Conservation (phyloP, 1,140 invertebrate species). For the Heliconius congener region DNA sequence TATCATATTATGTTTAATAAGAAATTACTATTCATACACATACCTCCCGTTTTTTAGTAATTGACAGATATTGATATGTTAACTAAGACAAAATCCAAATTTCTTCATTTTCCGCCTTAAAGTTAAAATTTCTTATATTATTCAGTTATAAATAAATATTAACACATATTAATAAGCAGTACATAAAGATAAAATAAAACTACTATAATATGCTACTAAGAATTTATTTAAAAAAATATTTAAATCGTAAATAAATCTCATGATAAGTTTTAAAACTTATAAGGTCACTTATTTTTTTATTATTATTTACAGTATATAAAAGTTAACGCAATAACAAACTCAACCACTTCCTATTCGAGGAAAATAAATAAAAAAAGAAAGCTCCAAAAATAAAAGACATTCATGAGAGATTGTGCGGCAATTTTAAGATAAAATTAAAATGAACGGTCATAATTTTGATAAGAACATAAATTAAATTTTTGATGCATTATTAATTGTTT, state of each 20-base stretch:
- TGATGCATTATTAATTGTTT: neutral
- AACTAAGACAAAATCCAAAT: no score
- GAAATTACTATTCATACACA: no score
- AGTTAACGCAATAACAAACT: neutral
- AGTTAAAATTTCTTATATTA: neutral
- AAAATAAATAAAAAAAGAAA: neutral
- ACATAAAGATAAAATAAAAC: no score
- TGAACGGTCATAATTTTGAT: neutral
- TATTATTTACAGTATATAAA: neutral
- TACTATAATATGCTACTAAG: neutral
- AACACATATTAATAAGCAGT: neutral
- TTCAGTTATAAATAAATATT: conserved; percentile 1
- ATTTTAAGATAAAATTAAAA: neutral
- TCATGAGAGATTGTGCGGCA: neutral
- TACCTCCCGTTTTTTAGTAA: no score
- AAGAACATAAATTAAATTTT: neutral
- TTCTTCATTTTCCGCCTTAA: no score
- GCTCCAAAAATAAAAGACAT: neutral
- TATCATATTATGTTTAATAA: no score
- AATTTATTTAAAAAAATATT: neutral
- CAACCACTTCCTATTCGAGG: neutral
- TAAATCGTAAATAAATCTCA: neutral
- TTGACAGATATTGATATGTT: no score
- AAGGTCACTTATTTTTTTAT: neutral
- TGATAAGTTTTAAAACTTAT: neutral